Conservation (phyloP, 2,113 vertebrate genomes). For the Rhinopomastus cyanomelas region DNA sequence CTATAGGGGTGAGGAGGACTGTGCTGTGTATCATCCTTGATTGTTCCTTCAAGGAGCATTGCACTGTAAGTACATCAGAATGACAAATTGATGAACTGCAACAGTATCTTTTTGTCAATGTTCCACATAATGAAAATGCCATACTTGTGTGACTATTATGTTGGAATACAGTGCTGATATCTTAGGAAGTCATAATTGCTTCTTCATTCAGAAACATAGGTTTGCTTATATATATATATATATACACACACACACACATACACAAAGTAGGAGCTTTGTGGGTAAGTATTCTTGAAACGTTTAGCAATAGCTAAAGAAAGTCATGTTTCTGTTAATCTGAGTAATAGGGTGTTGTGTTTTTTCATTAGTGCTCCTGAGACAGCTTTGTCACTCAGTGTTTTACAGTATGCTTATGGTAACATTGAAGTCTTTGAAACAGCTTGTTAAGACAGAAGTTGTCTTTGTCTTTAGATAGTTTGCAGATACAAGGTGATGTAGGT, state of each 20-base stretch:
- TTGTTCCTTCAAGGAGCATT: slow-evolving; percentile 92
- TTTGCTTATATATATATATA: slow-evolving; percentile 62
- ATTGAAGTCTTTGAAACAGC: slow-evolving; percentile 69
- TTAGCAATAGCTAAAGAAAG: slow-evolving; percentile 78
- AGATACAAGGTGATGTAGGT: slow-evolving; percentile 65
- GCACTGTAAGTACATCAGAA: slow-evolving; percentile 98
- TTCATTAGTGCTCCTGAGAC: slow-evolving; percentile 66
- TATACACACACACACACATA: slow-evolving; percentile 41
- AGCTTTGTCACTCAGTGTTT: slow-evolving; percentile 66
- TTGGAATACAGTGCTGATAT: slow-evolving; percentile 84
- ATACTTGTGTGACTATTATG: slow-evolving; percentile 82
- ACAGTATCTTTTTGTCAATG: slow-evolving; percentile 84
- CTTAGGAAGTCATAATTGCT: slow-evolving; percentile 75
- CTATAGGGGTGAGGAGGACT: slow-evolving; percentile 90
- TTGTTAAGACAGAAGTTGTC: slow-evolving; percentile 70
- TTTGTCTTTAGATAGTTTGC: slow-evolving; percentile 69
- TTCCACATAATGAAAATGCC: slow-evolving; percentile 85
- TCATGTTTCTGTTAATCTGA: slow-evolving; percentile 66
- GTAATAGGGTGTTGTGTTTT: slow-evolving; percentile 33
- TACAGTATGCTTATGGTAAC: slow-evolving; percentile 72
- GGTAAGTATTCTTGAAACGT: slow-evolving; percentile 83
- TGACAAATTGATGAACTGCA: slow-evolving; percentile 86
- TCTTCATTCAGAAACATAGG: slow-evolving; percentile 76
- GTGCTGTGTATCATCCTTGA: slow-evolving; percentile 92
- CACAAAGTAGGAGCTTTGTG: slow-evolving; percentile 76